Evolutionary conservation across 2,113 vertebrate species (phyloP).

Genomic region (Ailurus styani): DNA sequence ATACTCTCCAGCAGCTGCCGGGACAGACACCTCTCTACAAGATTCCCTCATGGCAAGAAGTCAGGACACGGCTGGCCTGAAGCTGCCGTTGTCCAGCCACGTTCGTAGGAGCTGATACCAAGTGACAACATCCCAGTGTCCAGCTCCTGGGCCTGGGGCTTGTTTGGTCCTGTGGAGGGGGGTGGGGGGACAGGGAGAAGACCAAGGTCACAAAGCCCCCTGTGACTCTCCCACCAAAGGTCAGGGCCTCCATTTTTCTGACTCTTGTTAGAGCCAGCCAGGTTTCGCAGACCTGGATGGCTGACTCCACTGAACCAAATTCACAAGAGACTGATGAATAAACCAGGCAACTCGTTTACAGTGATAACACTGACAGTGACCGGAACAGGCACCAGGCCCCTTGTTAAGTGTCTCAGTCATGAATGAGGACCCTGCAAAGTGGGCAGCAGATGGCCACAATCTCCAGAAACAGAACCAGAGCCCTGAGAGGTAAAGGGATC

Average conservation of each 20-base stretch:
- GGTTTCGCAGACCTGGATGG: not conserved
- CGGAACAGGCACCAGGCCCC: rapidly evolving
- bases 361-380: not conserved
- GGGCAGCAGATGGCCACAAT: not conserved
- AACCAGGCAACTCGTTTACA: not conserved
- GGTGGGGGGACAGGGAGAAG: not conserved
- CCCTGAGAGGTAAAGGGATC: not conserved
- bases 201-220: not conserved
- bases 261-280: not conserved
- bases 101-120: not conserved
- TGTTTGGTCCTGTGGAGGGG: not conserved
- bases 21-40: not conserved
- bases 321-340: not conserved
- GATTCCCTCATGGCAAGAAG: not conserved
- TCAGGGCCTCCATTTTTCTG: not conserved
- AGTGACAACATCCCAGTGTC: not conserved
- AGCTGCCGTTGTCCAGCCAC: not conserved
- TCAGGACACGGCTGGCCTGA: not conserved
- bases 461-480: not conserved
- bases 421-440: not conserved
- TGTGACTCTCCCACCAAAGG: not conserved
- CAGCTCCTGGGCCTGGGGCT: not conserved
- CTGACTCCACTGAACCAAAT: not conserved
- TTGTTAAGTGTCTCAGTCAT: not conserved
- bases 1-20: not conserved